Evolutionary conservation across 2,888 invertebrate genomes (phyloP).

Genomic region (Chymomyza procnemis): DNA sequence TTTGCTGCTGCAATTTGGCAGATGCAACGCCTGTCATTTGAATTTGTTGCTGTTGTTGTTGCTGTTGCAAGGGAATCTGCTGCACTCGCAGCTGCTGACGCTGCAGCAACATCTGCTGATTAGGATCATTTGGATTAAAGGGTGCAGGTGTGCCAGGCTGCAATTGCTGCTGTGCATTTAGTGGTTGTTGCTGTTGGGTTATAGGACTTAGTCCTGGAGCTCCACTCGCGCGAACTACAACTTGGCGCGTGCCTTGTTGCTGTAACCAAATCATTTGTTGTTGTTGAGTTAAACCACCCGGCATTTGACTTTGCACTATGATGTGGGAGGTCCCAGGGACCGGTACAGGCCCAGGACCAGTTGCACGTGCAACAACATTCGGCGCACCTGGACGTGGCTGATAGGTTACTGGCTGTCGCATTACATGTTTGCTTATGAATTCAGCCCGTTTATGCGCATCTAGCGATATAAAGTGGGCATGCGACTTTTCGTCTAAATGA

Average conservation of each 20-base stretch:
- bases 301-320: conserved; percentile 84
- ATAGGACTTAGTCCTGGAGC: conserved; percentile 78
- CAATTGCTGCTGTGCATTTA: conserved; percentile 47
- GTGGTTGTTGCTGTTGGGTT: conserved; percentile 53
- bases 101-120: conserved; percentile 75
- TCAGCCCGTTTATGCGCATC: conserved; percentile 88
- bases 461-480: conserved; percentile 89
- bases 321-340: conserved; percentile 79
- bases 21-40: conserved; percentile 41
- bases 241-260: conserved; percentile 82
- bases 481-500: conserved; percentile 89
- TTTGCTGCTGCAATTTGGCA: conserved; percentile 59
- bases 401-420: conserved; percentile 80
- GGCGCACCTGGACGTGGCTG: conserved; percentile 77
- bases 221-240: conserved; percentile 79
- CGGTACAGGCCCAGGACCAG: conserved; percentile 76
- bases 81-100: conserved; percentile 76
- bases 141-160: conserved; percentile 52
- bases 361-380: conserved; percentile 79
- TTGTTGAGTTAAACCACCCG: conserved; percentile 83
- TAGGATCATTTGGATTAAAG: conserved; percentile 75
- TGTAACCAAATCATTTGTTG: conserved; percentile 86
- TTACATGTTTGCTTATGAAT: conserved; percentile 85
- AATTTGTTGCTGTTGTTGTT: conserved; percentile 53
- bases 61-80: conserved; percentile 68